Evolutionary conservation across 2,888 invertebrate species (phyloP), one percentile per base, ranked within the genome.

Genomic region (Melikaiella ostensackeni): DNA sequence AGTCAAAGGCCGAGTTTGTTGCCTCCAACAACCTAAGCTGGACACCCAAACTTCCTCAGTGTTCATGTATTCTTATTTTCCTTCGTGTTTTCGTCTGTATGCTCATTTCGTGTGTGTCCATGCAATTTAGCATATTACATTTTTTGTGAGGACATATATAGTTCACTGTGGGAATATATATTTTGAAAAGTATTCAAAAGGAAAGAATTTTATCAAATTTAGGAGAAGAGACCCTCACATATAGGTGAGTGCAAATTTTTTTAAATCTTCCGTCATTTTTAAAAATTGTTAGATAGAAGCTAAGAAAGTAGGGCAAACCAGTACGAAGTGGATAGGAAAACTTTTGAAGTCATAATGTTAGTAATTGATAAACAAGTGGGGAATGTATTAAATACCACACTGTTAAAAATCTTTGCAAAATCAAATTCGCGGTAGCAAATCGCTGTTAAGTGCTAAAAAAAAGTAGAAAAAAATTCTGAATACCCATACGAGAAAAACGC

Each of bases 1-100:
- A 70, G 70, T 30, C 33, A n/a, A 27, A n/a, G 11, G 30, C 16
- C 9, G 50, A 70, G 50, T 50, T 50, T 50, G 30, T 50, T 70
- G 66, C 66, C 66, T 70, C 30, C 24, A 70, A 70, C 46, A 70
- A 70, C 46, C 70, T 16, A 35, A 63, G 50, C 19, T 24, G 46
- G 24, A 70, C 19, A 46, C 50, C n/a, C 42, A 42, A 64, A 50
- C 46, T 24, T 33, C 30, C 7, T n/a, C 30, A n/a, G 19, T 62
- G 62, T 62, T 35, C n/a, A 24, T 57, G 24, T 2, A 57, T 57
- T 21, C 57, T 57, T 24, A 57, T 57, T 57, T 11, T 3, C 24
- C 9, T 57, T 57, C 2, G 62, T 35, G 62, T 35, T 35, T 63
- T 63, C 9, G 61, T n/a, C 16, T 33, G 30, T 8, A 61, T 30